These are phyloP conservation scores for Notodonta dromedarius DNA, from an alignment of 2,888 invertebrate species.

Conservation along the genomic window DNA sequence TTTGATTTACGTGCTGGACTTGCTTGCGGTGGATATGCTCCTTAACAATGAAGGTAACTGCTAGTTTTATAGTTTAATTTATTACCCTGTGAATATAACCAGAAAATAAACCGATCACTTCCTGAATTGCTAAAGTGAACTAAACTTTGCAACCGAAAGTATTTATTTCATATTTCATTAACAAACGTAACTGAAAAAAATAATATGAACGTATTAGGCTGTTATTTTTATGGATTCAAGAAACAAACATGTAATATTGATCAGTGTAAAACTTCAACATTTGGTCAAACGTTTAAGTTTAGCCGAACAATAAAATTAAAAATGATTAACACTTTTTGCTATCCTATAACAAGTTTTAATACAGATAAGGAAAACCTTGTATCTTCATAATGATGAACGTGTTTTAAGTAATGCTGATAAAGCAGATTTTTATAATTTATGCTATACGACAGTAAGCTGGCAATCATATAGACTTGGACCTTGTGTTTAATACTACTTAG, in stretches of 20 bases:
- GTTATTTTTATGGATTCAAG: too few species aligned
- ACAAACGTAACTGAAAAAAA: too few species aligned
- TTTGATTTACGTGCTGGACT: constrained; percentile 16
- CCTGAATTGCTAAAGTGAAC: too few species aligned
- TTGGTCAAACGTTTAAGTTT: neutral
- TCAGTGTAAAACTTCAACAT: too few species aligned
- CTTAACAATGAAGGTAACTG: neutral
- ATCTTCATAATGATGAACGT: constrained; percentile 34
- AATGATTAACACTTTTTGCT: constrained; percentile 21
- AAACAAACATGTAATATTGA: too few species aligned
- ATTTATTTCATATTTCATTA: too few species aligned
- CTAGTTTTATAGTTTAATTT: neutral
- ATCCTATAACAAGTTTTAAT: neutral
- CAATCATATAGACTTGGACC: neutral
- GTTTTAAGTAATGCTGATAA: constrained; percentile 41
- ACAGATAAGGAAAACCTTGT: constrained; percentile 47
- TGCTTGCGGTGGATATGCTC: neutral
- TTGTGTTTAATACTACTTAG: neutral
- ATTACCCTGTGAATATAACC: neutral
- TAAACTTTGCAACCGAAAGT: too few species aligned
- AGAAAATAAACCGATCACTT: too few species aligned
- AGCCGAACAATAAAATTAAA: constrained; percentile 22
- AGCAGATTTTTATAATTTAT: constrained; percentile 35
- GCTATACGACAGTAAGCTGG: neutral
- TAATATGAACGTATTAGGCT: too few species aligned